Conservation (phyloP, 2,888 invertebrate genomes). For the Opisthograptis luteolata region DNA sequence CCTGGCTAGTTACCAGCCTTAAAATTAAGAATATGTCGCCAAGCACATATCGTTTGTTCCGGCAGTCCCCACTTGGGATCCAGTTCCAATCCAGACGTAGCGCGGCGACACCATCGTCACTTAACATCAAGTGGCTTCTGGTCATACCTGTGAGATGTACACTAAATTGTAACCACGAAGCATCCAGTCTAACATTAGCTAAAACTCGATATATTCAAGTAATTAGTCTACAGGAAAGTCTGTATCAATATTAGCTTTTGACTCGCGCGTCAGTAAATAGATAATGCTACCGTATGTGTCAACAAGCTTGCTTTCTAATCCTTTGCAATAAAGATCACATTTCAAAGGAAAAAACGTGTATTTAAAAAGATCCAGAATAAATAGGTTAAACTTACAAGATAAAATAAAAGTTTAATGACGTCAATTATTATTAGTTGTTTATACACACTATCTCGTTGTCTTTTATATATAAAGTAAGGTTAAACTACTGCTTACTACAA, state of each 20-base stretch:
- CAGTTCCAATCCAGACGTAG: too few relatives aligned
- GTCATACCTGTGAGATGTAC: not conserved
- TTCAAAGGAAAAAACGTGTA: not conserved
- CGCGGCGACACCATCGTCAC: too few relatives aligned
- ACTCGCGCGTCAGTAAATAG: slow-evolving; percentile 1
- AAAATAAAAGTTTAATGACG: slow-evolving; percentile 28
- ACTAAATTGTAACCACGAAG: not conserved
- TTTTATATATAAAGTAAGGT: too few relatives aligned
- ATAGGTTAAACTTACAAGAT: slow-evolving; percentile 26
- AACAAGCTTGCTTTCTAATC: not conserved
- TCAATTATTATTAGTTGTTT: slow-evolving; percentile 26
- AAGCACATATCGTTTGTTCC: too few relatives aligned
- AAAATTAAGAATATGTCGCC: too few relatives aligned
- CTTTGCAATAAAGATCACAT: slow-evolving; percentile 1
- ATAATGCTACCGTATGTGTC: not conserved
- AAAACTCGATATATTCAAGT: not conserved
- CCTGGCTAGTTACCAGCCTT: too few relatives aligned
- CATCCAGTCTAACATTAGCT: not conserved
- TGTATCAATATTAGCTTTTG: not conserved
- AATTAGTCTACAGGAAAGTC: not conserved
- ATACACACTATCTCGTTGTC: slow-evolving; percentile 20
- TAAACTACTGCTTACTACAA: slow-evolving; percentile 12
- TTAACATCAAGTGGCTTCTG: too few relatives aligned
- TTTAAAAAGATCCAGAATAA: too few relatives aligned
- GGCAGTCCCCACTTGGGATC: too few relatives aligned